Evolutionary conservation across 2,113 vertebrate species (phyloP).

Genomic region (Leptocoma aspasia): DNA sequence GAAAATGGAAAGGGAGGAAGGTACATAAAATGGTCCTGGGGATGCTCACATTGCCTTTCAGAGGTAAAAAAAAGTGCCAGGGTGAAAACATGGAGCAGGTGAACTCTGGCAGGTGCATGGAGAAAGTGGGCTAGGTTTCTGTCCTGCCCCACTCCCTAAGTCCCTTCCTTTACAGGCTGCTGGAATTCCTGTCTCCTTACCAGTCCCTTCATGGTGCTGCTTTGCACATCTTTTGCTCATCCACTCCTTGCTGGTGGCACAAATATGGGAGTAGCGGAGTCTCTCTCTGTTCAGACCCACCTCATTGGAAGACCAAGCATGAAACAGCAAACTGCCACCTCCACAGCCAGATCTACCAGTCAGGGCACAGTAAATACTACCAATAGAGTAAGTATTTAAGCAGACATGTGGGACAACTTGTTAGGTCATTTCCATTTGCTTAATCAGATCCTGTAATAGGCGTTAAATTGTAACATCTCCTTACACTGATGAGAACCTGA

Average conservation of each 20-base stretch:
- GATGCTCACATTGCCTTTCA: background rate
- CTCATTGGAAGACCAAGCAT: background rate
- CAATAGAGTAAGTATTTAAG: background rate
- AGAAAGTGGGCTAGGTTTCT: background rate
- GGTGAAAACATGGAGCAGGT: rapidly evolving
- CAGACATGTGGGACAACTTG: slow-evolving; percentile 26
- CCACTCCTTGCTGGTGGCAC: background rate
- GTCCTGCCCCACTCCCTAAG: background rate
- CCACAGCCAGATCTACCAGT: background rate
- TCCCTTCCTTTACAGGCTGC: background rate
- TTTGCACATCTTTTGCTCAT: background rate
- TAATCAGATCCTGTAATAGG: slow-evolving; percentile 17
- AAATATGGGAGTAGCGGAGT: background rate
- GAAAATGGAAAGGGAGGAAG: background rate
- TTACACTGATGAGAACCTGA: background rate
- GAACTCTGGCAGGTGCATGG: too few species aligned
- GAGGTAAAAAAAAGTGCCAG: background rate
- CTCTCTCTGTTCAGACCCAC: background rate
- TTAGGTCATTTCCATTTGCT: slow-evolving; percentile 33
- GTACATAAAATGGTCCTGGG: background rate
- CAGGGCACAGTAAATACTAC: background rate
- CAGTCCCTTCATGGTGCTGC: background rate
- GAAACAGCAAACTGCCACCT: background rate
- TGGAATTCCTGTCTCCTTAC: background rate
- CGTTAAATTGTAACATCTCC: background rate